Evolutionary conservation across 2,888 invertebrate genomes (phyloP).

Genomic region (Hirtodrosophila trivittata): DNA sequence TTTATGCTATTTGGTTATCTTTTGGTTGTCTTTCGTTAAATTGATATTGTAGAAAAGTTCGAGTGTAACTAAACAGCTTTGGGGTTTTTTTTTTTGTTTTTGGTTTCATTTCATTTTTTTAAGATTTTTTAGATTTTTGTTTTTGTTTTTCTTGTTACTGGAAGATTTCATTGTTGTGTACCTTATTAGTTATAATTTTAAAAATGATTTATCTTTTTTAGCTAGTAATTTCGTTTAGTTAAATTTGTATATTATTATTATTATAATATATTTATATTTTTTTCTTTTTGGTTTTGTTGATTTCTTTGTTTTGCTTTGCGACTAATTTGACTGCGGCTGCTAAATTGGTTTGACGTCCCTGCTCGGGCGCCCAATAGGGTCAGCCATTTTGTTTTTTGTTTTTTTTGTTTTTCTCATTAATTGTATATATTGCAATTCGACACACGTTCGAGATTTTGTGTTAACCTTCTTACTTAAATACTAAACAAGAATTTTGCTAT

Average conservation of each 20-base stretch:
- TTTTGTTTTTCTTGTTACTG: slow-evolving; percentile 56
- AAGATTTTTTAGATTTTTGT: slow-evolving; percentile 23
- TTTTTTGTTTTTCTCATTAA: not conserved
- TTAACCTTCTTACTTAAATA: slow-evolving; percentile 61
- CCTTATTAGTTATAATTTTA: slow-evolving; percentile 58
- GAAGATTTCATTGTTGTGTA: slow-evolving; percentile 73
- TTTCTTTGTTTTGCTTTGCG: slow-evolving; percentile 73
- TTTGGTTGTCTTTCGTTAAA: too few species aligned
- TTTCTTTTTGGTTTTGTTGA: slow-evolving; percentile 53
- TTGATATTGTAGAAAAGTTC: slow-evolving; percentile 57
- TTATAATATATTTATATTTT: slow-evolving; percentile 17
- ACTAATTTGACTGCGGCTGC: slow-evolving; percentile 60
- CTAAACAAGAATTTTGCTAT: slow-evolving; percentile 76
- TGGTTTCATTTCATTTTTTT: slow-evolving; percentile 12
- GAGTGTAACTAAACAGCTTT: slow-evolving; percentile 66
- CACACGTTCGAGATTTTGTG: slow-evolving; percentile 27
- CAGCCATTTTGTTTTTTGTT: slow-evolving; percentile 17
- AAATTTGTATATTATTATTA: slow-evolving; percentile 34
- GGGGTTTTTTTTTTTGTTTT: slow-evolving; percentile 9
- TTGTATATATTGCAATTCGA: slow-evolving; percentile 42
- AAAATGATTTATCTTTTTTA: slow-evolving; percentile 56
- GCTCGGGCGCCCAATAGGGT: slow-evolving; percentile 29
- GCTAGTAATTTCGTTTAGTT: slow-evolving; percentile 50
- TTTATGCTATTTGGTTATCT: slow-evolving; percentile 24
- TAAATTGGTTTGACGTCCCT: slow-evolving; percentile 25